Conservation (phyloP, 2,797 vertebrate species). For the Crocidura indochinensis region DNA sequence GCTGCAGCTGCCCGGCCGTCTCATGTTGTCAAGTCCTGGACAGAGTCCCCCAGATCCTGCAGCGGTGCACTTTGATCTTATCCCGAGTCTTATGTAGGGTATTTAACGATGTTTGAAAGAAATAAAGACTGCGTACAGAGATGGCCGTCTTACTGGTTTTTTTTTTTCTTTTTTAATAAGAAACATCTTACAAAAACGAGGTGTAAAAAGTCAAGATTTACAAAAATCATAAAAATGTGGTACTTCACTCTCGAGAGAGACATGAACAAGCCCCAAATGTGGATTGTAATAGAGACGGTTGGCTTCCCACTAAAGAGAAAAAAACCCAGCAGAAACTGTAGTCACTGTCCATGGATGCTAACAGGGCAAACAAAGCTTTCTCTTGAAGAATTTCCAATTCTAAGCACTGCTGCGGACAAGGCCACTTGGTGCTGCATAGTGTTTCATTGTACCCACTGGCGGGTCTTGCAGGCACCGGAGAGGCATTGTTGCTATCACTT, state of each 20-base stretch:
- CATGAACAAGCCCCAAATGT: conserved; percentile 81
- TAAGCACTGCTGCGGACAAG: conserved; percentile 65
- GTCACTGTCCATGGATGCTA: not conserved
- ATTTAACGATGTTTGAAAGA: conserved; percentile 81
- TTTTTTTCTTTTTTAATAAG: conserved; percentile 90
- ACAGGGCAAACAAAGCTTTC: conserved; percentile 47
- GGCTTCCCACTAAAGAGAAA: conserved; percentile 77
- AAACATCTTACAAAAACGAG: conserved; percentile 92
- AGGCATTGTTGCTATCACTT: conserved; percentile 25
- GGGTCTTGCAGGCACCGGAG: conserved; percentile 65
- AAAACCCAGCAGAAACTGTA: conserved; percentile 49
- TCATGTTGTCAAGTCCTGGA: conserved; percentile 66
- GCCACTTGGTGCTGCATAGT: conserved; percentile 88
- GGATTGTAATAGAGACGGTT: conserved; percentile 79
- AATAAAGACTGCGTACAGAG: conserved; percentile 81
- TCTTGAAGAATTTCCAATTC: conserved; percentile 27
- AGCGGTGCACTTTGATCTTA: conserved; percentile 53
- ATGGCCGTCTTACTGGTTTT: conserved; percentile 67
- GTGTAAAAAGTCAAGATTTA: conserved; percentile 92
- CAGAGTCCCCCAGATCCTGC: conserved; percentile 39
- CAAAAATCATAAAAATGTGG: conserved; percentile 92
- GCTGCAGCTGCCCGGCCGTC: not conserved
- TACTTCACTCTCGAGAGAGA: conserved; percentile 87
- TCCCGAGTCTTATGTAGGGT: not conserved
- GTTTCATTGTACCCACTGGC: conserved; percentile 64